A percentile compares a stretch with the other conserved stretches of the same genome.
Conservation (phyloP, 2,888 invertebrate genomes). For the Nephrotoma guestfalica region DNA sequence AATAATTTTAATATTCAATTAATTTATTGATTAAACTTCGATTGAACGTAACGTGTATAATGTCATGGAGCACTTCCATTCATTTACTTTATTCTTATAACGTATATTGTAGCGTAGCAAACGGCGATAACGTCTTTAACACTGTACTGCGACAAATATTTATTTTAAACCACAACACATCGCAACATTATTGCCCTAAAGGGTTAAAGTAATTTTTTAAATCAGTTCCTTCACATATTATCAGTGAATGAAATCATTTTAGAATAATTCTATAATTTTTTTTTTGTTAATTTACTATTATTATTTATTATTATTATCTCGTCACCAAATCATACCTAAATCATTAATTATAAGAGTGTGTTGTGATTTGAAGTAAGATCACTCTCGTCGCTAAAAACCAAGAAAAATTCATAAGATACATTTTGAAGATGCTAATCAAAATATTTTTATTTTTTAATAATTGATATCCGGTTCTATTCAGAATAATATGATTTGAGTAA, state of each 20-base stretch:
- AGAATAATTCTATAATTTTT: not conserved
- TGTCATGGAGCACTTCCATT: not conserved
- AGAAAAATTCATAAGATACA: not conserved
- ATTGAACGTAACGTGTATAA: not conserved
- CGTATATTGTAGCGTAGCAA: not conserved
- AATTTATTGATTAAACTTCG: not conserved
- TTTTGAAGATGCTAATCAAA: not conserved
- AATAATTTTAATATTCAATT: not conserved
- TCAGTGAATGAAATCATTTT: not conserved
- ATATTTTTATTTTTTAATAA: not conserved
- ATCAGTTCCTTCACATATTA: not conserved
- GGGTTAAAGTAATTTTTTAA: not conserved
- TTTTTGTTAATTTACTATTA: not conserved
- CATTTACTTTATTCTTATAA: not conserved
- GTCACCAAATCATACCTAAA: not conserved
- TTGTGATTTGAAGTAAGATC: not conserved
- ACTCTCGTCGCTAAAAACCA: not conserved
- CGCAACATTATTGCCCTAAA: not conserved
- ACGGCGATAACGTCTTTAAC: not conserved
- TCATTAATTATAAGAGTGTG: not conserved
- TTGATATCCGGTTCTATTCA: not conserved
- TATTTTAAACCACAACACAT: not conserved
- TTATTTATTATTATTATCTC: not conserved
- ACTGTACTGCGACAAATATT: not conserved
- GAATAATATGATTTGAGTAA: no score